Conservation (phyloP, 2,888 invertebrate species). For the Steinernema carpocapsae region DNA sequence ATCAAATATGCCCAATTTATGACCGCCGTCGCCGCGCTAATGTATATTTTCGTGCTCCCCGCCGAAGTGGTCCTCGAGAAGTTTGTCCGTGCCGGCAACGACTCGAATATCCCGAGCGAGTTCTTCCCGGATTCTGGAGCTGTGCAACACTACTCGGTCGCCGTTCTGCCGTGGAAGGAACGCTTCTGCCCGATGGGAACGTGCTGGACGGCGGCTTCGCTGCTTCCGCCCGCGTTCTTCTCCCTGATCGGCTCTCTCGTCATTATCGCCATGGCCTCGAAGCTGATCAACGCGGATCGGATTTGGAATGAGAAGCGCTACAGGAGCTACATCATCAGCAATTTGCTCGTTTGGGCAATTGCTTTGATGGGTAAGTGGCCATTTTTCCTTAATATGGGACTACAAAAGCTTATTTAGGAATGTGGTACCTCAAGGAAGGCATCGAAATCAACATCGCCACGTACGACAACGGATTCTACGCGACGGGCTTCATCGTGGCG, state of each 20-base stretch:
- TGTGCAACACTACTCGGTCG: not conserved
- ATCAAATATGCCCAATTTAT: constrained; percentile 20
- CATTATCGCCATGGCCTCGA: not conserved
- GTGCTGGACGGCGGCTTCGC: not conserved
- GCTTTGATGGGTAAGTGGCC: not conserved
- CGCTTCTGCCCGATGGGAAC: constrained; percentile 7
- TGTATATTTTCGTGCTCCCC: constrained; percentile 25
- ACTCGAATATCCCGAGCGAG: not conserved
- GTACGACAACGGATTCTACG: constrained; percentile 3
- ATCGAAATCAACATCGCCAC: not conserved
- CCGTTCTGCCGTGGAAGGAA: not conserved
- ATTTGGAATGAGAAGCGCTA: constrained; percentile 22
- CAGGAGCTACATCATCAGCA: not conserved
- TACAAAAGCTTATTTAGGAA: not conserved
- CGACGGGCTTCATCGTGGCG: not conserved
- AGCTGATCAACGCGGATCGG: not conserved
- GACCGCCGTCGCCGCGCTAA: constrained; percentile 2
- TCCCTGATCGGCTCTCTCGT: not conserved
- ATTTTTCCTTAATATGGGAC: too few relatives aligned
- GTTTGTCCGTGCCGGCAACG: not conserved
- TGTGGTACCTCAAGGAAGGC: not conserved
- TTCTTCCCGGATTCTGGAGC: not conserved
- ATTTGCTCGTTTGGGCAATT: not conserved
- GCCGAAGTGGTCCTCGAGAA: not conserved
- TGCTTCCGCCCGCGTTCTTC: not conserved